phyloP scores from a whole-genome alignment of 2,888 invertebrate genomes.

The Tenthredo distinguenda region DNA sequence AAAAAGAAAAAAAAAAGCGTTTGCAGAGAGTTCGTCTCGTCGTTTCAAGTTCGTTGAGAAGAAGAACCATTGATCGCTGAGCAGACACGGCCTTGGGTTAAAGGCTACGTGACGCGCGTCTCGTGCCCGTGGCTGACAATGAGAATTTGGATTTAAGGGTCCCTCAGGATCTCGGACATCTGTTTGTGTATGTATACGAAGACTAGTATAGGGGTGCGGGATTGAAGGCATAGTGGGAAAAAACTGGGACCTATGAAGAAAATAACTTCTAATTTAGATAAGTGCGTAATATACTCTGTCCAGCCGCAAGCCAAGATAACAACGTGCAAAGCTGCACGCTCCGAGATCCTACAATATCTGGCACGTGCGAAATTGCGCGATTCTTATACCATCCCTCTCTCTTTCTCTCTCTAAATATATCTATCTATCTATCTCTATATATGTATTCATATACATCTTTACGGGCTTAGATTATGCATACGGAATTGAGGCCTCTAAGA shows the following conservation, averaged over 20 bases:
- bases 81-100: not conserved
- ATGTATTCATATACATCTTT: not conserved
- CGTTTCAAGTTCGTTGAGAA: not conserved
- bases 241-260: not conserved
- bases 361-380: constrained; percentile 1
- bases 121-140: not conserved
- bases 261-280: not conserved
- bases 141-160: not conserved
- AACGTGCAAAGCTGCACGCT: constrained; percentile 20
- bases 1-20: no score
- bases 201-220: not conserved
- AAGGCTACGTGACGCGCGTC: constrained; percentile 31
- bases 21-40: not conserved
- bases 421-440: no score
- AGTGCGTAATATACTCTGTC: not conserved
- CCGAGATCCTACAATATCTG: not conserved
- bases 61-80: constrained; percentile 1
- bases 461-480: not conserved
- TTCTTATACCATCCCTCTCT: not conserved
- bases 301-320: not conserved
- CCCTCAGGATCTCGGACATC: not conserved
- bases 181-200: not conserved
- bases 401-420: not conserved
- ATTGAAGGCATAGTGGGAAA: not conserved
- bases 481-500: not conserved